Percentiles rank a stretch among this genome's conserved stretches.
phyloP scores from a whole-genome alignment of 2,888 invertebrate species.

The Ophion ventricosus region DNA sequence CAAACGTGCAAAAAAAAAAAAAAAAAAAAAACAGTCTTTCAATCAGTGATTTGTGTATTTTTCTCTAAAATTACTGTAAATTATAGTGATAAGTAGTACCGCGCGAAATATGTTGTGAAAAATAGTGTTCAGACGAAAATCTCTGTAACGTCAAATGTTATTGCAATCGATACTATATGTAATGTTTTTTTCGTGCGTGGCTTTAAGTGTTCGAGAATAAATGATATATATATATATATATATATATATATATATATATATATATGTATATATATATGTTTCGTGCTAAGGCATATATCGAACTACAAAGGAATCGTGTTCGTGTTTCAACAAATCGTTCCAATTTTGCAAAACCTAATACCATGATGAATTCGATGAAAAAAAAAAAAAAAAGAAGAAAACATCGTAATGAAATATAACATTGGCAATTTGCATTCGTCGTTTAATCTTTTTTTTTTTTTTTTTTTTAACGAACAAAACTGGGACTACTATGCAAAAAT shows the following conservation, averaged over 20 bases:
- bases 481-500: slow-evolving; percentile 57
- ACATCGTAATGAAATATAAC: slow-evolving; percentile 41
- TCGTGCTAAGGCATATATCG: slow-evolving; percentile 53
- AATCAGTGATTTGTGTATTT: slow-evolving; percentile 14
- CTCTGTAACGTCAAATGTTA: not conserved
- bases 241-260: not conserved
- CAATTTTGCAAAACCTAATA: slow-evolving; percentile 46
- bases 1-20: slow-evolving; percentile 55
- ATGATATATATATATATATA: slow-evolving; percentile 5
- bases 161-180: not conserved
- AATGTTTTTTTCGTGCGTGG: slow-evolving; percentile 31
- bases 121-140: not conserved
- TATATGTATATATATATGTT: slow-evolving; percentile 35
- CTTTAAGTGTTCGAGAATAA: slow-evolving; percentile 26
- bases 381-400: slow-evolving; percentile 10
- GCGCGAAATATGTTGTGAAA: slow-evolving; percentile 20
- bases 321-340: slow-evolving; percentile 38
- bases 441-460: not conserved
- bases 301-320: slow-evolving; percentile 41
- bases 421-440: slow-evolving; percentile 55
- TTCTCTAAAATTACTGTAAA: slow-evolving; percentile 23
- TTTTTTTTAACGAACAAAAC: slow-evolving; percentile 40
- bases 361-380: slow-evolving; percentile 1
- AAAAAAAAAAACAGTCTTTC: slow-evolving; percentile 21
- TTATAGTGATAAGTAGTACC: not conserved